Conservation (phyloP, 1,140 invertebrate genomes). For the Sogatella furcifera region DNA sequence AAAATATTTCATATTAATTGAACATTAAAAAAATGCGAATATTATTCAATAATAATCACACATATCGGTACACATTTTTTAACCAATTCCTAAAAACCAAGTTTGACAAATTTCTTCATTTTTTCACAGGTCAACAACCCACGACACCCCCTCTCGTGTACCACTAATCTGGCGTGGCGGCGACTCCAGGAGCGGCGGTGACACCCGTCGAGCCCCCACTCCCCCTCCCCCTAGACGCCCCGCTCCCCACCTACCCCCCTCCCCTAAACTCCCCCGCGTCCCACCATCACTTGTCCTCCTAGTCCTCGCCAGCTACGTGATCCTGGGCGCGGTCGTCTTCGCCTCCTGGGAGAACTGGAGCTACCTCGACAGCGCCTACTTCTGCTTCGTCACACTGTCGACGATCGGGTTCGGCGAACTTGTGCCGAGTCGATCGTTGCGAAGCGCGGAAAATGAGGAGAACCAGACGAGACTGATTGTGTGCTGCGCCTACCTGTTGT, state of each 20-base stretch:
- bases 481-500: conserved; percentile 74
- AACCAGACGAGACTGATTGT: conserved; percentile 51
- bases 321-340: conserved; percentile 57
- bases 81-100: too few species aligned
- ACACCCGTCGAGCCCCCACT: conserved; percentile 12
- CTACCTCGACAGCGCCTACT: conserved; percentile 73
- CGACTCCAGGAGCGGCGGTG: too few species aligned
- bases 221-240: conserved; percentile 17
- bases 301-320: conserved; percentile 57
- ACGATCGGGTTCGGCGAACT: conserved; percentile 82
- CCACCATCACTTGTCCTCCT: conserved; percentile 59
- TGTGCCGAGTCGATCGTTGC: conserved; percentile 46
- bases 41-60: too few species aligned
- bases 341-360: conserved; percentile 64
- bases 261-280: conserved; percentile 40
- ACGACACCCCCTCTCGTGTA: conserved; percentile 58
- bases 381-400: conserved; percentile 77
- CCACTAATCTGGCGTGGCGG: conserved; percentile 46
- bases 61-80: too few species aligned
- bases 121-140: conserved; percentile 38
- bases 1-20: too few species aligned
- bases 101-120: conserved; percentile 6
- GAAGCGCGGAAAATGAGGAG: conserved; percentile 40
- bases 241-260: conserved; percentile 25
- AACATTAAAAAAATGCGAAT: too few species aligned